A percentile compares a stretch with the other conserved stretches of the same genome.
These are phyloP conservation scores for Forficula auricularia DNA, from an alignment of 1,140 invertebrate genomes.

Conservation along the genomic window DNA sequence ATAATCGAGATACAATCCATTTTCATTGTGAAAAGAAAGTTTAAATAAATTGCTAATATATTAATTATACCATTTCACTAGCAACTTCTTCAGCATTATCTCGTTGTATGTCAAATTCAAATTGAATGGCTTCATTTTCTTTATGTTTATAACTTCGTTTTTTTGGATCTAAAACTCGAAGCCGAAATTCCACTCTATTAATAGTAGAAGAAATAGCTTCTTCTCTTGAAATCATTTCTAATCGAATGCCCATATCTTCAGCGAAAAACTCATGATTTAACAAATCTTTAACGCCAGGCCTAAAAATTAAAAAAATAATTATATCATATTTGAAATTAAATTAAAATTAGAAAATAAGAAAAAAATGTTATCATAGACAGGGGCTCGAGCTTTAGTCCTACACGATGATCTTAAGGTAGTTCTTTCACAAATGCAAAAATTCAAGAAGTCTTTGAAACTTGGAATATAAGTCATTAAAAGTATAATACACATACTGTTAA, in stretches of 20 bases:
- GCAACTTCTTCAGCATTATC: constrained; percentile 92
- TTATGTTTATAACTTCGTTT: constrained; percentile 90
- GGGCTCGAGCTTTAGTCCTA: too few relatives aligned
- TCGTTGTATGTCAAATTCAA: constrained; percentile 85
- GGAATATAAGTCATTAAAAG: too few relatives aligned
- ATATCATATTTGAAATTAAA: too few relatives aligned
- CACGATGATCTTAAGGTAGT: too few relatives aligned
- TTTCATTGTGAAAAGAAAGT: not conserved
- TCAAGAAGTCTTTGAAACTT: too few relatives aligned
- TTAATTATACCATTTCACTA: constrained; percentile 65
- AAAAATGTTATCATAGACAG: too few relatives aligned
- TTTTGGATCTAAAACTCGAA: constrained; percentile 92
- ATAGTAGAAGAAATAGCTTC: constrained; percentile 34
- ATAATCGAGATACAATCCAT: too few relatives aligned
- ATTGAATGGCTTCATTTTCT: constrained; percentile 98
- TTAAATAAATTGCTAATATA: constrained; percentile 2
- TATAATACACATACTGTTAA: too few relatives aligned
- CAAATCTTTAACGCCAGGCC: constrained; percentile 85
- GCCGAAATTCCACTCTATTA: constrained; percentile 65
- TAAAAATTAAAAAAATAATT: constrained; percentile 19
- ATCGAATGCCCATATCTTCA: constrained; percentile 82
- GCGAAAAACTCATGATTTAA: constrained; percentile 94
- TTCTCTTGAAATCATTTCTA: constrained; percentile 74
- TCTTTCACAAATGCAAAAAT: too few relatives aligned
- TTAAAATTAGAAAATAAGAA: too few relatives aligned